Percentiles rank a stretch among this genome's conserved stretches.
phyloP scores from a whole-genome alignment of 2,113 vertebrate genomes.

The Columba janthina region DNA sequence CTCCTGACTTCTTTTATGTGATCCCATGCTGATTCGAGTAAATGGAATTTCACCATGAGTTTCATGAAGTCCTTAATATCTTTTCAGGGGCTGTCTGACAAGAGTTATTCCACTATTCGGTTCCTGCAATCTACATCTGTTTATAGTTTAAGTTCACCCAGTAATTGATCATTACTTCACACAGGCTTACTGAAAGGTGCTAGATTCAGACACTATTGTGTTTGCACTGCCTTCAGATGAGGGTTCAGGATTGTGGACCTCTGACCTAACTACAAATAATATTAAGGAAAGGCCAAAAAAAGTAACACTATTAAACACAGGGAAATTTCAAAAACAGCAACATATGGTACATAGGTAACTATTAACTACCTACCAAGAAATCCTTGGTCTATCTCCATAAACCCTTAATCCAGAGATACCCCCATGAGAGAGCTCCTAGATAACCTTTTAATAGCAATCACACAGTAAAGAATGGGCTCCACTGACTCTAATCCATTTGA shows the following conservation, averaged over 20 bases:
- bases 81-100: neutral
- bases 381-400: slow-evolving; percentile 16
- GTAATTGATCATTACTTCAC: neutral
- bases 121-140: neutral
- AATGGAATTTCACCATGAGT: neutral
- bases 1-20: neutral
- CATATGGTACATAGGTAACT: slow-evolving; percentile 5
- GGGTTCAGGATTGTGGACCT: neutral
- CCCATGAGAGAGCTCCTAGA: slow-evolving; percentile 20
- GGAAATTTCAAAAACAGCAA: slow-evolving; percentile 47
- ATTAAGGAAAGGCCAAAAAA: neutral
- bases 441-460: slow-evolving; percentile 20
- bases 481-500: neutral
- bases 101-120: neutral
- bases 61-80: neutral
- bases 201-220: neutral
- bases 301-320: neutral
- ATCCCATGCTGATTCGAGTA: neutral
- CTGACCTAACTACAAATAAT: neutral
- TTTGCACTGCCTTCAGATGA: neutral
- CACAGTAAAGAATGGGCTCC: neutral
- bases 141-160: neutral
- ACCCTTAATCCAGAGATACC: slow-evolving; percentile 46
- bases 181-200: neutral
- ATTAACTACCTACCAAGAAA: slow-evolving; percentile 2